Conservation (phyloP, 92 coral and sea anemone genomes). For the Ricordea florida region DNA sequence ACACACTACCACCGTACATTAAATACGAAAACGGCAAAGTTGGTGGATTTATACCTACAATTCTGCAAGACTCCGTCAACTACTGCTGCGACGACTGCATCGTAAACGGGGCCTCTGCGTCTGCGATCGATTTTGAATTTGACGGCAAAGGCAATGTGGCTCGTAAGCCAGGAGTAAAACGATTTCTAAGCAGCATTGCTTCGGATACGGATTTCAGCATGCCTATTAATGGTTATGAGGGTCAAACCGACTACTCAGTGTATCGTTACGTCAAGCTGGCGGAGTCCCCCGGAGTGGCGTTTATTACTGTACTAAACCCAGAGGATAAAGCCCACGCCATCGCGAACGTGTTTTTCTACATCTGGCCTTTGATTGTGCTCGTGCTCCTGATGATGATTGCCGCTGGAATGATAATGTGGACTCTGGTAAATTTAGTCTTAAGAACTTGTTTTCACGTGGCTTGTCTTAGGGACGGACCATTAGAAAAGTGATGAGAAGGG, state of each 20-base stretch:
- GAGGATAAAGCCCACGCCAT: conserved; percentile 39
- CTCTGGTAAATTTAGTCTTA: conserved; percentile 73
- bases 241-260: conserved; percentile 58
- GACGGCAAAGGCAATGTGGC: conserved; percentile 43
- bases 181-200: conserved; percentile 13
- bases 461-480: too few species aligned
- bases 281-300: conserved; percentile 83
- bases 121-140: conserved; percentile 34
- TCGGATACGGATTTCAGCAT: conserved; percentile 63
- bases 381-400: conserved; percentile 13
- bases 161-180: conserved; percentile 27
- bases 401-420: conserved; percentile 73
- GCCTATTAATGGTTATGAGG: conserved; percentile 75
- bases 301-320: conserved; percentile 56
- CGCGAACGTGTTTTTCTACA: conserved; percentile 21
- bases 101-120: conserved; percentile 56
- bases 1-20: conserved; percentile 71
- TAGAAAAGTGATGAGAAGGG: too few species aligned
- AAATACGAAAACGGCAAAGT: conserved; percentile 36
- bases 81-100: conserved; percentile 76
- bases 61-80: conserved; percentile 59
- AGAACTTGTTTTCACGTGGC: not conserved
- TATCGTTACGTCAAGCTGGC: conserved; percentile 67
- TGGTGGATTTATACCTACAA: conserved; percentile 72
- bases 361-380: conserved; percentile 48